phyloP scores from a whole-genome alignment of 2,888 invertebrate species.

The Cephus rjabovi region DNA sequence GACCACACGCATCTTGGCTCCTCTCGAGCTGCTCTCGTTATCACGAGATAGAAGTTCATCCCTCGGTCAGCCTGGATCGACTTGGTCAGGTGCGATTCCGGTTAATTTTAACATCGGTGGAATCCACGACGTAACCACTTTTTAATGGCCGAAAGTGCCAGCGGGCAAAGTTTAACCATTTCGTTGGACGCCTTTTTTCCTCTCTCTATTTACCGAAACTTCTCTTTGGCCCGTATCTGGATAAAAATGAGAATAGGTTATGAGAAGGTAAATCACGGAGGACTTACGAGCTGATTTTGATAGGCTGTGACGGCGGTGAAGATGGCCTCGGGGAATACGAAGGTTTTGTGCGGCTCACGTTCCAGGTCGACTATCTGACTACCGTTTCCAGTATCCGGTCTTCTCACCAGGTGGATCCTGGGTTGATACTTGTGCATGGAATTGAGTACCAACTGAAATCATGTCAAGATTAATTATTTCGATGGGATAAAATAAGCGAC shows the following conservation, averaged over 20 bases:
- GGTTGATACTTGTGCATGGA: conserved; percentile 91
- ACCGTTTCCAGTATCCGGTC: conserved; percentile 72
- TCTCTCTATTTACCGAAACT: background rate
- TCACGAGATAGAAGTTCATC: conserved; percentile 11
- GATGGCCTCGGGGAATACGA: conserved; percentile 83
- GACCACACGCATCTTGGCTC: conserved; percentile 54
- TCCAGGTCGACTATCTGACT: conserved; percentile 75
- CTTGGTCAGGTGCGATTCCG: background rate
- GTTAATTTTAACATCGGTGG: background rate
- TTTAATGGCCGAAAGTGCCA: no score
- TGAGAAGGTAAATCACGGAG: background rate
- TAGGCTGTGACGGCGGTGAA: conserved; percentile 90
- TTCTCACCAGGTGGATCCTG: conserved; percentile 80
- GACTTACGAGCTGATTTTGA: conserved; percentile 86
- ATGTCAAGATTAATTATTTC: conserved; percentile 6
- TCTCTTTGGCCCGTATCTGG: background rate
- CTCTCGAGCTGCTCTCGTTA: conserved; percentile 10
- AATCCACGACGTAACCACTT: no score
- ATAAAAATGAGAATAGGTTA: background rate
- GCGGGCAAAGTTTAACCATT: background rate
- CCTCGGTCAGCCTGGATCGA: background rate
- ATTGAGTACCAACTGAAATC: conserved; percentile 80
- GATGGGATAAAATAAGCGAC: background rate
- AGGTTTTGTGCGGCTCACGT: conserved; percentile 81
- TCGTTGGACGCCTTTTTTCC: background rate